Evolutionary conservation across 2,113 vertebrate genomes (phyloP).

Genomic region (Cheilinus undulatus): DNA sequence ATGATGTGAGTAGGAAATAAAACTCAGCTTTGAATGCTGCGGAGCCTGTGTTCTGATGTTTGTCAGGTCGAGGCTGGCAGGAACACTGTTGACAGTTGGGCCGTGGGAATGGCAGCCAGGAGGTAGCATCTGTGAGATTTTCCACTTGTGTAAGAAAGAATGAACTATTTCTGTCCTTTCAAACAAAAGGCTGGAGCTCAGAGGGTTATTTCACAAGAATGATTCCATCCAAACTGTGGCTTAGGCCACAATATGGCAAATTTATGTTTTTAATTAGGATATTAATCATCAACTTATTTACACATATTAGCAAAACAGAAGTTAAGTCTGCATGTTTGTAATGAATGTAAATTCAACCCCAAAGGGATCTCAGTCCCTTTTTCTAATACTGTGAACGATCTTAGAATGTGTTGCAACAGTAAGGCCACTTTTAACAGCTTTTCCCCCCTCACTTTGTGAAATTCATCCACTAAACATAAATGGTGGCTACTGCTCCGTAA

Average conservation of each 20-base stretch:
- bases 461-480: too few species aligned
- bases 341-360: too few species aligned
- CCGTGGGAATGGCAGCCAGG: conserved; percentile 52
- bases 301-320: too few species aligned
- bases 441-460: too few species aligned
- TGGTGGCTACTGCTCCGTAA: too few species aligned
- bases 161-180: conserved; percentile 44
- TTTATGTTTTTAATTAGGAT: neutral
- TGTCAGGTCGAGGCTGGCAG: conserved; percentile 40
- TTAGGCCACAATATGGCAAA: neutral
- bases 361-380: too few species aligned
- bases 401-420: too few species aligned
- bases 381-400: too few species aligned
- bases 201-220: conserved; percentile 18
- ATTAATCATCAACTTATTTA: conserved; percentile 1
- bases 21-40: conserved; percentile 28
- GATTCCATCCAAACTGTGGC: neutral
- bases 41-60: conserved; percentile 12
- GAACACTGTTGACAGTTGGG: conserved; percentile 40
- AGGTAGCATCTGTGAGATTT: conserved; percentile 59
- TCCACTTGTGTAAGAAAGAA: conserved; percentile 41
- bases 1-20: neutral
- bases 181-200: conserved; percentile 8
- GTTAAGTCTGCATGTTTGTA: too few species aligned
- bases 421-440: too few species aligned